phyloP scores from a whole-genome alignment of 2,888 invertebrate species.

The Zootermopsis nevadensis region DNA sequence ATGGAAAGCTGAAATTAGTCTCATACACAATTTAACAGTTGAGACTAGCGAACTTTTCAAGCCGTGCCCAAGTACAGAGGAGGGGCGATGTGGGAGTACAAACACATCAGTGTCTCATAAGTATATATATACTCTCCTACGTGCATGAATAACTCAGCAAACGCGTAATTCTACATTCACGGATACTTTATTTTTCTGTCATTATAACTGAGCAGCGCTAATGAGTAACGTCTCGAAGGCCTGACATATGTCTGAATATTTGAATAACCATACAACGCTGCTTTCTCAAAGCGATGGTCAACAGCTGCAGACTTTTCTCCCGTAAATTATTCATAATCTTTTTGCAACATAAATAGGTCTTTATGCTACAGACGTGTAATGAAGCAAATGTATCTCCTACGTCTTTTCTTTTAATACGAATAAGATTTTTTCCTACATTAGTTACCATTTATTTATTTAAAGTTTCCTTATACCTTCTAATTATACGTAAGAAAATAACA shows the following conservation, averaged over 20 bases:
- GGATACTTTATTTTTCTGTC: neutral
- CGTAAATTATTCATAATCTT: constrained; percentile 15
- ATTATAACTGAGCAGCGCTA: neutral
- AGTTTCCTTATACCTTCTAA: neutral
- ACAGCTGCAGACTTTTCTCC: neutral
- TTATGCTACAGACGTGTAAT: neutral
- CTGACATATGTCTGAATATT: constrained; percentile 19
- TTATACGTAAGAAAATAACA: neutral
- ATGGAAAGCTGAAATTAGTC: neutral
- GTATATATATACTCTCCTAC: neutral
- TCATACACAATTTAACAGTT: neutral
- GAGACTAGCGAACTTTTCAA: neutral
- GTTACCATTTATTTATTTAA: neutral
- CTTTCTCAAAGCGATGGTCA: neutral
- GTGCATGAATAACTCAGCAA: neutral
- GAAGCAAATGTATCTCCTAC: neutral
- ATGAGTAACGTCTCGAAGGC: constrained; percentile 3
- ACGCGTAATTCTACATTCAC: neutral
- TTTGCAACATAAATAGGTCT: neutral
- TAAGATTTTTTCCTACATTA: neutral
- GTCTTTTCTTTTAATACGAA: neutral
- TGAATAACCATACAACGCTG: neutral
- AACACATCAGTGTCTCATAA: neutral
- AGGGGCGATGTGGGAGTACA: neutral
- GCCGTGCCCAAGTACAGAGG: no score